These are phyloP conservation scores for Crypturellus tataupa DNA, from an alignment of 2,797 vertebrate genomes.

Conservation along the genomic window DNA sequence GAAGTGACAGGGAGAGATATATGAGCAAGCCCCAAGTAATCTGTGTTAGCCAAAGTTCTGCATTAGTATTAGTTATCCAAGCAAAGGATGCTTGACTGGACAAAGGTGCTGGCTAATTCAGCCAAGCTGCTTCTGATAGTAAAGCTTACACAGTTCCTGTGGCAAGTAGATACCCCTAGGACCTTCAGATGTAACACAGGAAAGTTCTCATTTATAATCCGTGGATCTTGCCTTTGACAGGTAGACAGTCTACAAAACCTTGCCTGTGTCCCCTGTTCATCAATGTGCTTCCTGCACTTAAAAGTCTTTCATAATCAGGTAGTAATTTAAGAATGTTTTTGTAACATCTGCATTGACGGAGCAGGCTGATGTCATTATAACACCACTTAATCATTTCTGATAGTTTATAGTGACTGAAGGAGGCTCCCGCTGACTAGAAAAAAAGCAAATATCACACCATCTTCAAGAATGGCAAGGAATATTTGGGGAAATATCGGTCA, in stretches of 20 bases:
- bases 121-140: not conserved
- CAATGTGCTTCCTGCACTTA: not conserved
- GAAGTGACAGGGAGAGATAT: not conserved
- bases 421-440: not conserved
- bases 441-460: not conserved
- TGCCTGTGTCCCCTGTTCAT: not conserved
- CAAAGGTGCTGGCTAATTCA: not conserved
- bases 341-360: not conserved
- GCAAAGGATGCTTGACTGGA: not conserved
- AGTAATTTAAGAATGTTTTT: not conserved
- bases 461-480: not conserved
- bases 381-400: not conserved
- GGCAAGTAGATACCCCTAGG: not conserved
- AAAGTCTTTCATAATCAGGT: not conserved
- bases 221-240: not conserved
- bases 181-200: not conserved
- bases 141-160: not conserved
- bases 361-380: not conserved
- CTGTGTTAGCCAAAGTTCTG: not conserved
- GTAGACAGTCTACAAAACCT: not conserved
- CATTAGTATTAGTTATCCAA: not conserved
- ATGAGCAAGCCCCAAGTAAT: not conserved
- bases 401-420: not conserved
- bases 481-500: not conserved
- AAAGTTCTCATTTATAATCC: not conserved